Evolutionary conservation across 2,797 vertebrate genomes (phyloP), one percentile per base, ranked within the genome.

Genomic region (Acanthopagrus latus): DNA sequence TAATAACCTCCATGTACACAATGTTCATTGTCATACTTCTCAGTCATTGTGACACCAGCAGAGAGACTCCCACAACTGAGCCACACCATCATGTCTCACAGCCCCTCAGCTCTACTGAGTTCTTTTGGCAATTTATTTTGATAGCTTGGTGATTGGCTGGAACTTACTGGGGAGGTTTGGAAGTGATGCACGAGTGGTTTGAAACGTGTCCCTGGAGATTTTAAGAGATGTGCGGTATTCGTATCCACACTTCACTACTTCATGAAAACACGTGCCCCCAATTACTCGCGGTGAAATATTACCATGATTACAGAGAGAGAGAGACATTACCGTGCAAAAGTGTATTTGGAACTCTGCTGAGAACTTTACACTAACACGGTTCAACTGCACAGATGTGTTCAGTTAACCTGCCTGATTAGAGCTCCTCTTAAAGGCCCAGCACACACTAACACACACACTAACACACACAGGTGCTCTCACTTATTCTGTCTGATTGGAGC

Each of bases 1-100:
- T 48, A 55, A 72, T 29, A 78, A 51, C 48, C 11, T 43, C 5
- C 27, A 12, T 50, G 17, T 44, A 13, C 48, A 58, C 3, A 57
- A 16, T 68, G 48, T 33, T 64, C 4, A 59, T 57, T 47, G 20
- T 63, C 57, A 69, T 71, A 50, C 23, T 69, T 68, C 23, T 83
- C 43, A 68, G 62, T 69, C 20, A 44, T 17, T 66, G 64, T 70
- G 23, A 4, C 51, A 64, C 16, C 16, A 21, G 0, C n/a, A 10
- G 20, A n/a, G 66, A 50, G n/a, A 29, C 21, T 65, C 16, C 20
- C 9, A 46, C 23, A 20, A 3, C 4, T 9, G 2, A 21, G 27
- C 62, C 16, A 17, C 9, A 41, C 7, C 33, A 8, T 43, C 18
- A 21, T 9, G 1, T 21, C 29, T 46, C 5, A 11, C 1, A 76